Conservation (phyloP, 2,113 vertebrate genomes). For the Melanerpes formicivorus region DNA sequence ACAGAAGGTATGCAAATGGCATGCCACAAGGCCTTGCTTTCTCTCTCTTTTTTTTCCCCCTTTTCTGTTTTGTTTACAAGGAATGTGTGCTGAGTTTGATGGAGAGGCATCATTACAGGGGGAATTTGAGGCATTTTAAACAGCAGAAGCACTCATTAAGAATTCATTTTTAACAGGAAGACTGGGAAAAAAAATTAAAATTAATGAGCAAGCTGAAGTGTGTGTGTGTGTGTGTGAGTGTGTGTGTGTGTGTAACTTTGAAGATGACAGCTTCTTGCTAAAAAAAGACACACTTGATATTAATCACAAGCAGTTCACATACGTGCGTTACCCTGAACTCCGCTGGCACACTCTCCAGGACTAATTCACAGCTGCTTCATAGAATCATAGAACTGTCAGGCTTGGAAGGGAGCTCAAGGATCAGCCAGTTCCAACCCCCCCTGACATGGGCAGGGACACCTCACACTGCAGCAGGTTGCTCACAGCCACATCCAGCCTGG, state of each 20-base stretch:
- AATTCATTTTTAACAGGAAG: constrained; percentile 72
- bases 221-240: too few species aligned
- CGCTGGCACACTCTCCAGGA: background rate
- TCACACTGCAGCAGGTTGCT: too few species aligned
- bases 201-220: constrained; percentile 69
- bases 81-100: constrained; percentile 61
- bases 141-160: constrained; percentile 68
- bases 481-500: too few species aligned
- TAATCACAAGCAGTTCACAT: constrained; percentile 47
- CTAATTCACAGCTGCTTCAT: background rate
- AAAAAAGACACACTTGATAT: constrained; percentile 52
- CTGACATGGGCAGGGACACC: too few species aligned
- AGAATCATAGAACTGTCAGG: too few species aligned
- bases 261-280: constrained; percentile 64
- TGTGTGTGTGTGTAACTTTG: background rate
- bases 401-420: too few species aligned
- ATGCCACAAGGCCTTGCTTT: constrained; percentile 46
- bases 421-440: too few species aligned
- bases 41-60: too few species aligned
- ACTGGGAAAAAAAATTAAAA: constrained; percentile 62
- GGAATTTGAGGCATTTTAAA: constrained; percentile 70
- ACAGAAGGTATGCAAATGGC: constrained; percentile 69
- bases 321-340: background rate
- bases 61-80: constrained; percentile 57
- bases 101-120: constrained; percentile 70